Conservation (phyloP, 2,888 invertebrate genomes). For the Diarsia dahlii region DNA sequence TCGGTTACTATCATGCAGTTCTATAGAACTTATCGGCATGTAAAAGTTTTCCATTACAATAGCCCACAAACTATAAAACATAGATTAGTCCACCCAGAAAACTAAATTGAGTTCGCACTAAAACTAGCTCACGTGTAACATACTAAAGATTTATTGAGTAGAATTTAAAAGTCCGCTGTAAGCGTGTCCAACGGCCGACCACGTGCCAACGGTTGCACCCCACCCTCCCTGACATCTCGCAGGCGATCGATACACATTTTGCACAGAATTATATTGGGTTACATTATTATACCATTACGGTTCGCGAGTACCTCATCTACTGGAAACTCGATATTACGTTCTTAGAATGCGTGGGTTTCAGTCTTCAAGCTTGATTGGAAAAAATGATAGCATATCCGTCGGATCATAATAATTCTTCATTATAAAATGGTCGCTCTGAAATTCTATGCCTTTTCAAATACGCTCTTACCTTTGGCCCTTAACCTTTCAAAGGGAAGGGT, state of each 20-base stretch:
- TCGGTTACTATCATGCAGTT: not conserved
- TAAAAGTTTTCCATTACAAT: not conserved
- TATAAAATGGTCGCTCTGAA: conserved; percentile 26
- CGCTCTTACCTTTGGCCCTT: conserved; percentile 2
- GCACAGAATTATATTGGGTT: conserved; percentile 66
- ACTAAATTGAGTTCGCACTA: conserved; percentile 49
- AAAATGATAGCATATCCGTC: conserved; percentile 55
- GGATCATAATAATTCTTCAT: conserved; percentile 47
- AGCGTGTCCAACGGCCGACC: conserved; percentile 41
- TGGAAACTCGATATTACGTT: conserved; percentile 65
- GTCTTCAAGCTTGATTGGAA: conserved; percentile 63
- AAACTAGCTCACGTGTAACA: conserved; percentile 54
- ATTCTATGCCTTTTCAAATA: conserved; percentile 26
- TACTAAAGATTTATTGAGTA: conserved; percentile 58
- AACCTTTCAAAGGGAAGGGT: conserved; percentile 32
- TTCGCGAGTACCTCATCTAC: conserved; percentile 53
- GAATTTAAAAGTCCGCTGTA: conserved; percentile 55
- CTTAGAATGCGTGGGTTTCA: conserved; percentile 64
- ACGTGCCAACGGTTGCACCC: conserved; percentile 59
- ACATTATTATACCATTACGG: conserved; percentile 52
- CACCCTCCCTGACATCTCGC: conserved; percentile 51
- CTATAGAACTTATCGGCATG: not conserved
- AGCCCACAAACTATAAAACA: conserved; percentile 18
- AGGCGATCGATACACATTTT: conserved; percentile 69
- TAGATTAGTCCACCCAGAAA: conserved; percentile 41